Evolutionary conservation across 2,888 invertebrate species (phyloP).

Genomic region (Syritta pipiens): DNA sequence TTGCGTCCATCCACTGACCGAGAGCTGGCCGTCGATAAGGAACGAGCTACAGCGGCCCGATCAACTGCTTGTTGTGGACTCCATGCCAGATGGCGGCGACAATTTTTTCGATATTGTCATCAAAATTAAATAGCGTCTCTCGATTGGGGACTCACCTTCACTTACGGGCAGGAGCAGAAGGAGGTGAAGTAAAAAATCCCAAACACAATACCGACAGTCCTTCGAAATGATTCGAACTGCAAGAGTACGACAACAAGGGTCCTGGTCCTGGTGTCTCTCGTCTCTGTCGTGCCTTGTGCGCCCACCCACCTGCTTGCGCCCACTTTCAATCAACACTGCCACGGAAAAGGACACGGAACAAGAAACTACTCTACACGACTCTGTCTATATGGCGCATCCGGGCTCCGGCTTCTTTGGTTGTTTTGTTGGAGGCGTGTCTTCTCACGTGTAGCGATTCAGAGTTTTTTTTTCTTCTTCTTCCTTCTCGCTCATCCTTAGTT

Average conservation of each 20-base stretch:
- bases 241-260: constrained; percentile 46
- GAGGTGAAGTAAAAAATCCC: background rate
- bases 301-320: constrained; percentile 45
- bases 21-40: constrained; percentile 74
- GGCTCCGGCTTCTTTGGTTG: constrained; percentile 7
- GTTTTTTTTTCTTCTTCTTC: constrained; percentile 3
- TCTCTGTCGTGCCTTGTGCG: constrained; percentile 22
- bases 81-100: constrained; percentile 65
- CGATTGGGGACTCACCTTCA: constrained; percentile 36
- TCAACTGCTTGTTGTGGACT: constrained; percentile 67
- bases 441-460: constrained; percentile 45
- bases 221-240: constrained; percentile 40
- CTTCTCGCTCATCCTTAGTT: constrained; percentile 5
- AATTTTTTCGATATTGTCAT: constrained; percentile 74
- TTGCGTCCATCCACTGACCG: constrained; percentile 73
- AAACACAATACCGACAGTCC: constrained; percentile 40
- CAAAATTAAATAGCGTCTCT: constrained; percentile 72
- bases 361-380: constrained; percentile 1
- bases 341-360: constrained; percentile 35
- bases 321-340: constrained; percentile 63
- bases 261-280: constrained; percentile 23
- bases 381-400: background rate
- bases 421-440: constrained; percentile 40
- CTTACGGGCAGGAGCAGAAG: background rate
- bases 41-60: constrained; percentile 29